A percentile compares a stretch with the other conserved stretches of the same genome.
phyloP scores from a whole-genome alignment of 2,797 vertebrate genomes.

The Sardinella longiceps region DNA sequence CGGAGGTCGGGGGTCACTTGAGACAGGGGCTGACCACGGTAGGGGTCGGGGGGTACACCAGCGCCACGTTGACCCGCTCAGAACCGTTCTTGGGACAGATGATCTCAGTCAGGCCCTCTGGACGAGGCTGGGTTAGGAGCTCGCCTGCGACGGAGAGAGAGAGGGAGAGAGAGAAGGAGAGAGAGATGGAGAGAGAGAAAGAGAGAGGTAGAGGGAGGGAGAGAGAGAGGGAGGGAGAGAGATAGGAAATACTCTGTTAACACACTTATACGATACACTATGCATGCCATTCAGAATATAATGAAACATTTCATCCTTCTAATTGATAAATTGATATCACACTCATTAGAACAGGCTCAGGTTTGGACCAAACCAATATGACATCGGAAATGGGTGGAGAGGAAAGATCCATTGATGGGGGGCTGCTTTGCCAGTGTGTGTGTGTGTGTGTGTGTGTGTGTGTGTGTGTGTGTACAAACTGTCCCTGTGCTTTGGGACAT shows the following conservation, averaged over 20 bases:
- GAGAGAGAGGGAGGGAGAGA: not conserved
- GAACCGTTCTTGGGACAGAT: slow-evolving; percentile 92
- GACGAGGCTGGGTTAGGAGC: slow-evolving; percentile 91
- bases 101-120: slow-evolving; percentile 93
- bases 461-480: too few relatives aligned
- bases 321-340: not conserved
- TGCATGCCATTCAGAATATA: not conserved
- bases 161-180: slow-evolving; percentile 22
- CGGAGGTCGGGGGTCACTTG: too few relatives aligned
- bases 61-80: slow-evolving; percentile 91
- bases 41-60: too few relatives aligned
- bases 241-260: too few relatives aligned
- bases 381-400: not conserved
- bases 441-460: too few relatives aligned
- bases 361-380: not conserved
- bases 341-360: not conserved
- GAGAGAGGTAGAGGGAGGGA: too few relatives aligned
- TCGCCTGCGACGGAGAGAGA: slow-evolving; percentile 79
- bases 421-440: not conserved
- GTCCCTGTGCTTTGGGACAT: not conserved
- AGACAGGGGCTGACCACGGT: too few relatives aligned
- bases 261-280: too few relatives aligned
- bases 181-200: too few relatives aligned
- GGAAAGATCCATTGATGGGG: not conserved
- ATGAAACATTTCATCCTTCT: not conserved